phyloP scores from a whole-genome alignment of 2,888 invertebrate species.

The Brachypterus glaber region DNA sequence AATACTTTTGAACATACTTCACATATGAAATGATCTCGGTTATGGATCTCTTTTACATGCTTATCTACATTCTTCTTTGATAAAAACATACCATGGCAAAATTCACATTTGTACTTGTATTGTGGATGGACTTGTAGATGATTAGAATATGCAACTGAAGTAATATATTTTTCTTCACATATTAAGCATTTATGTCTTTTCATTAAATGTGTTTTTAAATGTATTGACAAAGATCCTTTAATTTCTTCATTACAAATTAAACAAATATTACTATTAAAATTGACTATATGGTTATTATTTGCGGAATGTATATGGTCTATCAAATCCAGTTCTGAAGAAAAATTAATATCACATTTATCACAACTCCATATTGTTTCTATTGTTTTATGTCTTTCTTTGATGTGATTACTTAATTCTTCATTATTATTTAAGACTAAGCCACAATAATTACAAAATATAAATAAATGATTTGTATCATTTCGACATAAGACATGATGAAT shows the following conservation, averaged over 20 bases:
- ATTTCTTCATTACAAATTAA: neutral
- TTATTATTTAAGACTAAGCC: neutral
- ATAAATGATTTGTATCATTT: neutral
- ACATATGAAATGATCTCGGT: constrained; percentile 5
- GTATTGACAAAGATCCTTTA: neutral
- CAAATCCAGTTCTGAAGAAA: neutral
- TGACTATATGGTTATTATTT: neutral
- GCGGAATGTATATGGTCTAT: neutral
- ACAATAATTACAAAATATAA: constrained; percentile 1
- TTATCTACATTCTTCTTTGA: neutral
- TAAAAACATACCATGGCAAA: neutral
- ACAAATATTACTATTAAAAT: neutral
- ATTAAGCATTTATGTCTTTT: neutral
- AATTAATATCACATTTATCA: neutral
- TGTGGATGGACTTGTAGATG: neutral
- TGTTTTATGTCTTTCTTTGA: neutral
- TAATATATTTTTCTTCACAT: neutral
- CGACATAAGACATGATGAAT: constrained; percentile 1
- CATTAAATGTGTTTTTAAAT: neutral
- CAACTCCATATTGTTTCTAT: neutral
- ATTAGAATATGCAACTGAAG: neutral
- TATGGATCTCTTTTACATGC: constrained; percentile 1
- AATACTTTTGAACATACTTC: constrained; percentile 13
- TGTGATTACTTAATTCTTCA: neutral
- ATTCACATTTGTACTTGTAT: constrained; percentile 1